Base-by-base conservation (phyloP, 2,888 invertebrate species). In the Melinopterus prodromus region DNA sequence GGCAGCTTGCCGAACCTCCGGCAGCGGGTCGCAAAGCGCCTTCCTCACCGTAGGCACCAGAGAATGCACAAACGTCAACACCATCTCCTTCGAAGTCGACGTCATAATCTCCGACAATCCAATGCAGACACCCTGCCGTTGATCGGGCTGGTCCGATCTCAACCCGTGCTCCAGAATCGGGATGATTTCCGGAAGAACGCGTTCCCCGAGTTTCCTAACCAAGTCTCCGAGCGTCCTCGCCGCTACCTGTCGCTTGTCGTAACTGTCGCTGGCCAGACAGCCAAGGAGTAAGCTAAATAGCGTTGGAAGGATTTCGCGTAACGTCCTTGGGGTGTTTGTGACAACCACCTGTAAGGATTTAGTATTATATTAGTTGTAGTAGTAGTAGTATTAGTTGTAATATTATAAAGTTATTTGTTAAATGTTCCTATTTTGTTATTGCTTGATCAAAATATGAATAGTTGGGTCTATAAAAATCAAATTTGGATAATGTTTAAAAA, bases 41-140 rank as follows among this genome's bases (percentile, higher is more conserved):
- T 95, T 95, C 83, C 97, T 93, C n/a, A 99, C 98, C 0, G 98
- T 99, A 3, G 99, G 98, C 7, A 97, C 95, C 78, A 98, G 90
- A 83, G 95, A 96, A 88, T 96, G 95, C 2, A 96, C 95, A 89
- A 96, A 97, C 82, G 96, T 95, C 71, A 98, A 91, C 76, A 98
- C 97, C 93, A 97, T 97, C 86, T 99, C 99, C 85, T 94, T 94
- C 80, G 97, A 98, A 5, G 99, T 99, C 77, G 98, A 98, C 6
- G 95, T 95, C 95, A 99, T 98, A 86, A 99, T 99, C 92, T 99
- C 99, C 0, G 98, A 97, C 53, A 99, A 92, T 0, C 98, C 99
- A 88, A 99, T 98, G 89, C 99, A 99, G 7, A 99, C 99, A 83
- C 99, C 99, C 90, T 99, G 98, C 15, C 99, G 92, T 91, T 99